phyloP scores from a whole-genome alignment of 2,888 invertebrate genomes.

The Halocaridina rubra region DNA sequence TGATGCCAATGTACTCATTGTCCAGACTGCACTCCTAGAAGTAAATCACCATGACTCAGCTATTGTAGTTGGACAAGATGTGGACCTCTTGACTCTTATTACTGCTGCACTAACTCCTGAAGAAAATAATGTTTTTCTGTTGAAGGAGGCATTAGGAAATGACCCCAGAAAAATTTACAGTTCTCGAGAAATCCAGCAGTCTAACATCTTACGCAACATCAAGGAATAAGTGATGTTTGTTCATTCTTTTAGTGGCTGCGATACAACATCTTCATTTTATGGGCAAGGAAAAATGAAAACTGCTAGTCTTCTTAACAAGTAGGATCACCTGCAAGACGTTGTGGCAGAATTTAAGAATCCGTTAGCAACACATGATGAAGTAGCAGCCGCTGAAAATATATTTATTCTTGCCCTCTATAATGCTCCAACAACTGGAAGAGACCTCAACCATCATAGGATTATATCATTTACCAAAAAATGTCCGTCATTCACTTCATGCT shows the following conservation, averaged over 20 bases:
- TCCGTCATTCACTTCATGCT: conserved; percentile 64
- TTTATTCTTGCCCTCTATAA: conserved; percentile 65
- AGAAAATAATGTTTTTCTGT: conserved; percentile 66
- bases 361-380: conserved; percentile 54
- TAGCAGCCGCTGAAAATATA: background rate
- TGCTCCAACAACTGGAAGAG: conserved; percentile 65
- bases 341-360: background rate
- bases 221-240: conserved; percentile 65
- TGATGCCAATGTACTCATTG: conserved; percentile 68
- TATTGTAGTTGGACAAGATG: conserved; percentile 66
- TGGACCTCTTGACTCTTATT: conserved; percentile 64
- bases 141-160: conserved; percentile 66
- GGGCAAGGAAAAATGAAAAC: conserved; percentile 64
- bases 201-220: conserved; percentile 37
- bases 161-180: conserved; percentile 67
- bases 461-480: conserved; percentile 65
- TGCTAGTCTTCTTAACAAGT: background rate
- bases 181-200: conserved; percentile 66
- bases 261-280: conserved; percentile 66
- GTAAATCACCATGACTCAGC: conserved; percentile 18
- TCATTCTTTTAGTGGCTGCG: conserved; percentile 65
- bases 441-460: conserved; percentile 65
- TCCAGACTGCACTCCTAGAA: conserved; percentile 65
- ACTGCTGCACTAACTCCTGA: conserved; percentile 65
- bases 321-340: background rate